Base-by-base conservation (phyloP, 2,797 vertebrate species). In the Alcedo quadribrachys region DNA sequence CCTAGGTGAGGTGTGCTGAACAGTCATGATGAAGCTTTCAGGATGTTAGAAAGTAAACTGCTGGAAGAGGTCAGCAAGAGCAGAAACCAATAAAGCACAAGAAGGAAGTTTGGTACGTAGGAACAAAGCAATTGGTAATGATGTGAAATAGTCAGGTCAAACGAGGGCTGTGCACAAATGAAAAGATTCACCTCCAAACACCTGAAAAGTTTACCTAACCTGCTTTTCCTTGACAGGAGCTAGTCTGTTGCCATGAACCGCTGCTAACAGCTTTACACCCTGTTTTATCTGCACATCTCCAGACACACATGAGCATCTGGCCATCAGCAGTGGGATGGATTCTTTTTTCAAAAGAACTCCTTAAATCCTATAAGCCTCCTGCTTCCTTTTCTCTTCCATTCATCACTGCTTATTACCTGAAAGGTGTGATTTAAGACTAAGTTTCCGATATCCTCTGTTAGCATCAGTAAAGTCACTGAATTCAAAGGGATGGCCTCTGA, bases 11-110 rank as follows among this genome's bases (percentile, higher is more conserved):
- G 88, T 90, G 90, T 88, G 67, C 92, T 91, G 93, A 97, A 48
- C 90, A 94, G 95, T 81, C 89, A 90, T 87, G 96, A 97, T 95
- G 95, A 95, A 95, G 90, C 92, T 93, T 96, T 96, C 92, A 96
- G 93, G 94, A 94, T 82, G 40, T 96, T 95, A 65, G 92, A 97
- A 95, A 94, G 94, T 96, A 81, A 97, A 96, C 93, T 95, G 90
- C 94, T 96, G 87, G 93, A 96, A 97, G 96, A 96, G 97, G 97
- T 98, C 97, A 97, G 77, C 37, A 45, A 65, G 85, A 97, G 96
- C 95, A 97, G 97, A 97, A 97, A 91, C 95, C 94, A 98, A 98
- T 97, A 98, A 97, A 97, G 91, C 75, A 73, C 85, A 74, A 79
- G 82, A 82, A 96, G 83, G 81, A 97, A 94, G 92, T 91, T 83